Evolutionary conservation across 2,113 vertebrate species (phyloP), one percentile per base, ranked within the genome.

Genomic region (Microcebus jonahi): DNA sequence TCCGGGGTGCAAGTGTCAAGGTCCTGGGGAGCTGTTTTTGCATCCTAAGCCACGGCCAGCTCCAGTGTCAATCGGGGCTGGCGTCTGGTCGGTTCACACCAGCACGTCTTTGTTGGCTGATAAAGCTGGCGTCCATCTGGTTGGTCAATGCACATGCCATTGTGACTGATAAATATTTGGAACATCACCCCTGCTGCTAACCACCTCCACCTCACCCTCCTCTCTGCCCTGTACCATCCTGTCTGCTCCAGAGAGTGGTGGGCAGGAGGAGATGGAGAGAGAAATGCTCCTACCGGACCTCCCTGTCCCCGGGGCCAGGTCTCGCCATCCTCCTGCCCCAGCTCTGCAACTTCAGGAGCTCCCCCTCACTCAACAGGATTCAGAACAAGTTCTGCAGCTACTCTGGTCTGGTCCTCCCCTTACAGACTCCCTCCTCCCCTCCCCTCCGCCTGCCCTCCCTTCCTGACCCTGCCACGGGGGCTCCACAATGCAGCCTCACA

Each of bases 81-180:
- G 83, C 2, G 13, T 14, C 20, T 1, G 4, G 27, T 12, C 0
- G 0, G 70, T 59, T 25, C 17, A 3, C 4, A n/a, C 29, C 63
- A 27, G 6, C 9, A 34, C 3, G 1, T 25, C 25, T 31, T 1
- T 10, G 50, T 6, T 0, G 12, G 3, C 21, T 71, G 42, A 12
- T 55, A 34, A 7, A 29, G 42, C 48, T 9, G 11, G 10, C 1
- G 10, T 39, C 20, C 10, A 6, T 39, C 81, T 27, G 63, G 14
- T 14, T 29, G 67, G 57, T 48, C 68, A 3, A 23, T 7, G 36
- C 10, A 63, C 4, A 3, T 0, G 0, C 13, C 6, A 9, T 50
- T n/a, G 25, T 12, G 45, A 14, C 48, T 34, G 45, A 71, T 45
- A 53, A 80, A n/a, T 14, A 45, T 12, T 77, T 50, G 45, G 63